A percentile compares a stretch with the other conserved stretches of the same genome.
Conservation (phyloP, 2,113 vertebrate species). For the Megatriorchis doriae region DNA sequence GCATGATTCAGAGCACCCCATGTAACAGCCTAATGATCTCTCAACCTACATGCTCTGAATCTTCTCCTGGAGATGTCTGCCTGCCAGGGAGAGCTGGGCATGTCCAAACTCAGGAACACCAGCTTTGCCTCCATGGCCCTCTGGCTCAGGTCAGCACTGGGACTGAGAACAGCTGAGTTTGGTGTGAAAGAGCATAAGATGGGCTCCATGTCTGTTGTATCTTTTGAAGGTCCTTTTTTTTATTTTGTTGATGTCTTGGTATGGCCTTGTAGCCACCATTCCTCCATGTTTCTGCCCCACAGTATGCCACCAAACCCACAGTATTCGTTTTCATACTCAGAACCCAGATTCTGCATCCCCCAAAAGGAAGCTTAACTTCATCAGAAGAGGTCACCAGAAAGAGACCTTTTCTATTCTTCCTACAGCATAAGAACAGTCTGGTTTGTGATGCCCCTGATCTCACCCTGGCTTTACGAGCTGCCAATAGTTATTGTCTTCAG, state of each 20-base stretch:
- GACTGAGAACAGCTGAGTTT: background rate
- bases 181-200: background rate
- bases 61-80: background rate
- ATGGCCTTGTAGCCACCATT: background rate
- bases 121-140: background rate
- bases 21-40: background rate
- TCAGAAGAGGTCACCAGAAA: background rate
- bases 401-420: background rate
- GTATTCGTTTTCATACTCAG: background rate
- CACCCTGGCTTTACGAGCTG: background rate
- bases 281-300: background rate
- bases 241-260: background rate
- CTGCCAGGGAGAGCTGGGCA: background rate
- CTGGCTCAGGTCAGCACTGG: background rate
- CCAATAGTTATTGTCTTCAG: background rate
- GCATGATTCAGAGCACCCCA: background rate
- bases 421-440: background rate
- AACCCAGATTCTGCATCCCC: background rate
- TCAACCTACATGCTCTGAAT: background rate
- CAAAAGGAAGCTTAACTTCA: background rate
- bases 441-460: background rate
- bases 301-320: background rate
- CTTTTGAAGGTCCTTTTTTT: background rate
- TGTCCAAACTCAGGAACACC: background rate
- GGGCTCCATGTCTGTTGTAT: accelerated